phyloP scores from a whole-genome alignment of 2,888 invertebrate species.

The Volucella inflata region DNA sequence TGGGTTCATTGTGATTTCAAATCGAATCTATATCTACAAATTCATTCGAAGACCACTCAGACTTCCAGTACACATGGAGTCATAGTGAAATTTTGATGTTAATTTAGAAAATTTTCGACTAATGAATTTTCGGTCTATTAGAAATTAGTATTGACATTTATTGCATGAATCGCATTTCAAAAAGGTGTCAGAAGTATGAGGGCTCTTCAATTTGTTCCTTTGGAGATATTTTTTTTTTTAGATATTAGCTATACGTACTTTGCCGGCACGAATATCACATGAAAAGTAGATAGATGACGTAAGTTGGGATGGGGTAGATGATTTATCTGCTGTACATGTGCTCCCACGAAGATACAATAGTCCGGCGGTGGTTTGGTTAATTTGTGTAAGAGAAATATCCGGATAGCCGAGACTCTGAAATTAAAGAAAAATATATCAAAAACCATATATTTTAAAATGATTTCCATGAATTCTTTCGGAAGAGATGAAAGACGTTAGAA shows the following conservation, averaged over 20 bases:
- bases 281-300: conserved; percentile 81
- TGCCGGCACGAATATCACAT: conserved; percentile 81
- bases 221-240: background rate
- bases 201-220: background rate
- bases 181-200: background rate
- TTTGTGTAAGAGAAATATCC: conserved; percentile 78
- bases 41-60: background rate
- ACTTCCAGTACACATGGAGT: background rate
- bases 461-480: too few relatives aligned
- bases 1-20: conserved; percentile 5
- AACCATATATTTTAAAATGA: too few relatives aligned
- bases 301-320: conserved; percentile 76
- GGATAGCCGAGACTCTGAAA: conserved; percentile 83
- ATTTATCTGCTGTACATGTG: conserved; percentile 80
- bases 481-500: too few relatives aligned
- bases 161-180: conserved; percentile 26
- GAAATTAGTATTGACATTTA: conserved; percentile 17
- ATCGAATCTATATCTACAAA: conserved; percentile 7
- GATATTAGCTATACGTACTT: conserved; percentile 78
- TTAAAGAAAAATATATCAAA: conserved; percentile 9
- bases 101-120: conserved; percentile 45
- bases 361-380: conserved; percentile 80
- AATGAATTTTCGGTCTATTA: conserved; percentile 39
- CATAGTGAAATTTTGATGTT: conserved; percentile 28
- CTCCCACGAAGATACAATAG: conserved; percentile 81